Conservation (phyloP, 1,140 invertebrate genomes). For the Sarcophaga peregrina region DNA sequence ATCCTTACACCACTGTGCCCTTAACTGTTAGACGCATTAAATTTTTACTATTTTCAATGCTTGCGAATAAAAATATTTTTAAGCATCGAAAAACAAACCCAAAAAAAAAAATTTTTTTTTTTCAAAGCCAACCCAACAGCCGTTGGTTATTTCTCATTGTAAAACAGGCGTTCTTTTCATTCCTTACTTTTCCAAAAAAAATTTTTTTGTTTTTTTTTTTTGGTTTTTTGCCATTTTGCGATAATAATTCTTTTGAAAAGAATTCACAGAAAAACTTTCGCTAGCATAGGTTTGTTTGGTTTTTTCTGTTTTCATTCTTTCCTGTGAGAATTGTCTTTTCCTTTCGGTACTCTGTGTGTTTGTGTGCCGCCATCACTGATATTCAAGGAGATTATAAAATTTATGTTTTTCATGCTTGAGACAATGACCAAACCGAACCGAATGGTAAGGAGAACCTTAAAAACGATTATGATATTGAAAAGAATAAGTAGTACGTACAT, state of each 20-base stretch:
- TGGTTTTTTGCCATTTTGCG: not conserved
- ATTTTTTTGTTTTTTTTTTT: not conserved
- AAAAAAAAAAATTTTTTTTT: not conserved
- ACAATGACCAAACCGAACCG: not conserved
- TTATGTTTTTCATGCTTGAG: slow-evolving; percentile 34
- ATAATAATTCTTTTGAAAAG: slow-evolving; percentile 39
- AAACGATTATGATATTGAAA: not conserved
- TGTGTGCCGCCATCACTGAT: not conserved
- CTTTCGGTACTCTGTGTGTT: no score
- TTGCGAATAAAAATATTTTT: not conserved
- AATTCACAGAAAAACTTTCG: slow-evolving; percentile 31
- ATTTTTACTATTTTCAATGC: not conserved
- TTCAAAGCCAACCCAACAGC: not conserved
- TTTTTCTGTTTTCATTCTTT: no score
- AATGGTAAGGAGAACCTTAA: not conserved
- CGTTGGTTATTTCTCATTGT: not conserved
- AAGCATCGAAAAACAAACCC: not conserved
- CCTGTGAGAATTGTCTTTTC: slow-evolving; percentile 11
- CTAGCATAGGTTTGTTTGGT: slow-evolving; percentile 18
- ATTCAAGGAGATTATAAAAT: slow-evolving; percentile 25
- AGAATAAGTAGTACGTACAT: no score
- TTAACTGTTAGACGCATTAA: not conserved
- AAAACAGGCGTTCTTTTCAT: not conserved
- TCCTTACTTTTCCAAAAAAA: not conserved
- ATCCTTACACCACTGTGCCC: not conserved